A percentile compares a stretch with the other conserved stretches of the same genome.
Conservation (phyloP, 2,888 invertebrate species). For the Silvanus unidentatus region DNA sequence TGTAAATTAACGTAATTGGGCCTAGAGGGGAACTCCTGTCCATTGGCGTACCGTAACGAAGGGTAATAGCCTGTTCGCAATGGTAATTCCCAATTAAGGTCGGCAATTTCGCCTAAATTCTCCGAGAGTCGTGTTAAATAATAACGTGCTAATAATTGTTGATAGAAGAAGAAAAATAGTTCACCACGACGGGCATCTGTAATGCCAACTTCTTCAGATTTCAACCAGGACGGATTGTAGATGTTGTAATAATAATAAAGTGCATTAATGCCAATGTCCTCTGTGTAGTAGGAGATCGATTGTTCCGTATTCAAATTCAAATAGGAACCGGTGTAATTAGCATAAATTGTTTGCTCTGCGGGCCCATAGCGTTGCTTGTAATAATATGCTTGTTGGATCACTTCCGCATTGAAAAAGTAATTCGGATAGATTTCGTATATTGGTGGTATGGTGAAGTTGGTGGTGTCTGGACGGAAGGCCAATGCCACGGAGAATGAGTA, state of each 20-base stretch:
- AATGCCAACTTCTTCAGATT: constrained; percentile 46
- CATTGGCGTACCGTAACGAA: constrained; percentile 58
- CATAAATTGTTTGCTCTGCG: constrained; percentile 47
- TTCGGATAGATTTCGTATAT: constrained; percentile 69
- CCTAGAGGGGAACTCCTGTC: constrained; percentile 59
- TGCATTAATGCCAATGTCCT: constrained; percentile 63
- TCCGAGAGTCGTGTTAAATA: constrained; percentile 70
- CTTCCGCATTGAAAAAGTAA: constrained; percentile 62
- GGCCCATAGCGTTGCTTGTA: constrained; percentile 49
- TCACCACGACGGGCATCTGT: constrained; percentile 59
- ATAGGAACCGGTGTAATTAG: constrained; percentile 58
- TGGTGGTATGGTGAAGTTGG: constrained; percentile 61
- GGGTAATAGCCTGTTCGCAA: constrained; percentile 59
- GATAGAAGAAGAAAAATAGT: constrained; percentile 58
- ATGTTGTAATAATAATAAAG: constrained; percentile 59
- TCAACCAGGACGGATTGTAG: constrained; percentile 60
- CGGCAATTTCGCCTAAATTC: constrained; percentile 60
- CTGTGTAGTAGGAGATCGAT: constrained; percentile 61
- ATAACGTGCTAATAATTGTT: constrained; percentile 65
- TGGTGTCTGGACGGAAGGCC: constrained; percentile 57
- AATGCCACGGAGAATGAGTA: constrained; percentile 60
- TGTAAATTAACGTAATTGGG: constrained; percentile 52
- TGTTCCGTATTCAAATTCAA: constrained; percentile 53
- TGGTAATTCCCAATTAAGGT: constrained; percentile 50
- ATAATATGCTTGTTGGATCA: constrained; percentile 60